These are phyloP conservation scores for Aphaenogaster ashmeadi DNA, from an alignment of 1,140 invertebrate genomes.

Conservation along the genomic window DNA sequence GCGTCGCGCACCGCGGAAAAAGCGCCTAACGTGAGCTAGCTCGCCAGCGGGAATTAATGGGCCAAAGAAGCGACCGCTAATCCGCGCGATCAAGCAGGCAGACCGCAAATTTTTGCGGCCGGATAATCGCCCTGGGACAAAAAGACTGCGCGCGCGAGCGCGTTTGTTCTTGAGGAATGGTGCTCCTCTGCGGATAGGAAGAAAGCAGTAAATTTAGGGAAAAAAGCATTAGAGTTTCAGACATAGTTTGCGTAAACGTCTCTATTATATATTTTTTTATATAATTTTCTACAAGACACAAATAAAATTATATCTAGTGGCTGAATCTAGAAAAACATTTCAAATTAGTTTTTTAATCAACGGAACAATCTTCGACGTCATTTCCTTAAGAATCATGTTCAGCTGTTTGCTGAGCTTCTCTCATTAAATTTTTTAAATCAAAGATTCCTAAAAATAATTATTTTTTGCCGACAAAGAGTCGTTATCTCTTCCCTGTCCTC, in stretches of 20 bases:
- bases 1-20: constrained; percentile 64
- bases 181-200: neutral
- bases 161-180: constrained; percentile 36
- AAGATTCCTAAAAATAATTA: neutral
- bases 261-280: neutral
- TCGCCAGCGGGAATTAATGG: constrained; percentile 78
- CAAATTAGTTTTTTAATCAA: constrained; percentile 3
- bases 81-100: constrained; percentile 78
- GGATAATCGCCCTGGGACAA: constrained; percentile 69
- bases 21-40: constrained; percentile 66
- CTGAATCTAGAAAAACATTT: neutral
- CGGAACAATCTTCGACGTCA: neutral
- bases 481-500: neutral
- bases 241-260: neutral
- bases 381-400: neutral
- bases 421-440: too few relatives aligned
- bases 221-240: neutral
- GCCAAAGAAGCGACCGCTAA: constrained; percentile 81
- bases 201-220: neutral
- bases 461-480: neutral
- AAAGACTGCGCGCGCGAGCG: constrained; percentile 33
- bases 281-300: neutral
- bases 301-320: neutral
- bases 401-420: neutral
- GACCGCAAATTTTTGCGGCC: constrained; percentile 78